These are phyloP conservation scores for Butorides virescens DNA, from an alignment of 2,113 vertebrate species.

Conservation along the genomic window DNA sequence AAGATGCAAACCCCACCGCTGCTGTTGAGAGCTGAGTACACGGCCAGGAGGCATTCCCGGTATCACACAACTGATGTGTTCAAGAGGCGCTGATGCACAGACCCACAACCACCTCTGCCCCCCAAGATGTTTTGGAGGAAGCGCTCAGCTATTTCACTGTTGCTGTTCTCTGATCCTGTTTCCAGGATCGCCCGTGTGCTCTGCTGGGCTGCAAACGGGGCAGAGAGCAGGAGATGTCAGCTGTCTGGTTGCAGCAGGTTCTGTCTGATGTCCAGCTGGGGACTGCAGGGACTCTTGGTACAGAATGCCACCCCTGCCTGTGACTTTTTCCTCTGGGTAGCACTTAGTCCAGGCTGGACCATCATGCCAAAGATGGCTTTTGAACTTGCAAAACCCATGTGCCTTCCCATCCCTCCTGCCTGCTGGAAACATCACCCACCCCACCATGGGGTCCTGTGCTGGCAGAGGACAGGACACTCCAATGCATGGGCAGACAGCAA, in stretches of 20 bases:
- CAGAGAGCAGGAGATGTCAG: rapidly evolving
- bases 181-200: rapidly evolving
- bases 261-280: background rate
- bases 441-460: rapidly evolving
- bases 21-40: background rate
- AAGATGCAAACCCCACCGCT: background rate
- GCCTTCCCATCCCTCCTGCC: background rate
- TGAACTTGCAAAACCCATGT: background rate
- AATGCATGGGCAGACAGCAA: rapidly evolving
- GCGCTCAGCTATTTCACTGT: background rate
- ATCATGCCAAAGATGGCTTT: background rate
- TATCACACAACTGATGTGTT: background rate
- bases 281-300: rapidly evolving
- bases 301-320: background rate
- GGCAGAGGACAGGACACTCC: background rate
- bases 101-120: background rate
- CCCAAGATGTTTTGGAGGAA: background rate
- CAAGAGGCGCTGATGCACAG: background rate
- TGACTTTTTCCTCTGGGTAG: background rate
- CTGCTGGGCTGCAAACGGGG: background rate
- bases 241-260: background rate
- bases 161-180: background rate
- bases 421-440: background rate
- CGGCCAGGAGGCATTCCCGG: background rate
- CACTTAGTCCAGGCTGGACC: background rate